Evolutionary conservation across 2,888 invertebrate species (phyloP), one percentile per base, ranked within the genome.

Genomic region (Lasioglossum pauxillum): DNA sequence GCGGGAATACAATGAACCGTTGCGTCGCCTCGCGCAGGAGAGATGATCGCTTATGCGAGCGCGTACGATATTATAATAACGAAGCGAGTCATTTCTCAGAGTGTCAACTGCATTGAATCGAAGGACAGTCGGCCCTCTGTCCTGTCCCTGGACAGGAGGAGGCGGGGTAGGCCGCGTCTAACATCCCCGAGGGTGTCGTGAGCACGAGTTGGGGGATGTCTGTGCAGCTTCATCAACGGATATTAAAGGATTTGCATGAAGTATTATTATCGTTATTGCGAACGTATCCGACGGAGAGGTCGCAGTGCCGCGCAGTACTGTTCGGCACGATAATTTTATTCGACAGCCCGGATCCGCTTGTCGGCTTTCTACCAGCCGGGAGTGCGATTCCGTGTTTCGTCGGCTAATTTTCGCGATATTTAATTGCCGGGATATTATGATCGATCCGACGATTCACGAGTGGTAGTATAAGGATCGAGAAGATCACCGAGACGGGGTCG

Each of bases 231-330:
- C 94, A 94, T 95, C 95, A 94, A 93, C 94, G 94, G 93, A 95
- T 94, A 95, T 95, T 95, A 95, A 95, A 95, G 94, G 94, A 95
- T 95, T 95, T 95, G 95, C 95, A 95, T 95, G 93, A 94, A 94
- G 94, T 93, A 94, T 95, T 93, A 93, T 93, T 93, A 93, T 93
- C 91, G 92, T 93, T 93, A 92, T 92, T 93, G 92, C 93, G 92
- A 92, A 91, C 92, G 91, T 90, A 90, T 90, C 90, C 90, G 83
- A 84, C 76, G 83, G 88, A 87, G 73, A 79, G 89, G 86, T 74
- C 82, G 84, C 80, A 23, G 53, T 23, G 10, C 86, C 80, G 75
- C 83, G 27, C 31, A 10, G 53, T 3, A 5, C 31, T 16, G 27
- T 31, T 31, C 78, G 83, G 78, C 81, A 81, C 87, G 91, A 90